Evolutionary conservation across 2,888 invertebrate genomes (phyloP).

Genomic region (Tinea semifulvella): DNA sequence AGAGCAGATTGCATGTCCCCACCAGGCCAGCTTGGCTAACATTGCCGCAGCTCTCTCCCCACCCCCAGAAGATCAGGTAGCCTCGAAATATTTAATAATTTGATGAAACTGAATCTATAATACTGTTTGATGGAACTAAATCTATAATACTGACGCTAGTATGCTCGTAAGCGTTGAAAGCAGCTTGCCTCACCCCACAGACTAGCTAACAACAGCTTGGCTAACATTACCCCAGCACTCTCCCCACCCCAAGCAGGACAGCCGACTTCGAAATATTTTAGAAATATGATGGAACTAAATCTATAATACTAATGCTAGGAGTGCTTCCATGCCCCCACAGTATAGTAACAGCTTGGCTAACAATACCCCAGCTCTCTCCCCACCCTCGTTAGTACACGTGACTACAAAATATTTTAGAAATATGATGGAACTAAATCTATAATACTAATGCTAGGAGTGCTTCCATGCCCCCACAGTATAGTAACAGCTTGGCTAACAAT

Average conservation of each 20-base stretch:
- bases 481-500: constrained; percentile 74
- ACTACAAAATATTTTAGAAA: too few relatives aligned
- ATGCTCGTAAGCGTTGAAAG: constrained; percentile 74
- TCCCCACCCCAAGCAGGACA: constrained; percentile 77
- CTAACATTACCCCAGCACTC: constrained; percentile 75
- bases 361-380: constrained; percentile 76
- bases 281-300: too few relatives aligned
- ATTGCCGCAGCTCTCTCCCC: constrained; percentile 78
- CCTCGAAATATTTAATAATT: too few relatives aligned
- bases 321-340: too few relatives aligned
- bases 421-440: too few relatives aligned
- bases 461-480: constrained; percentile 71
- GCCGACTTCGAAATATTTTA: constrained; percentile 77
- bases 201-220: constrained; percentile 72
- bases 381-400: too few relatives aligned
- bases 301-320: too few relatives aligned
- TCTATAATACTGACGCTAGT: constrained; percentile 76
- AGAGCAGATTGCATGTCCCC: constrained; percentile 76
- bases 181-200: constrained; percentile 73
- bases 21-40: constrained; percentile 74
- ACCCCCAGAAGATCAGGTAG: constrained; percentile 74
- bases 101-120: neutral
- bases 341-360: constrained; percentile 77
- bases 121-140: too few relatives aligned
- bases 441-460: too few relatives aligned